Evolutionary conservation across 2,113 vertebrate species (phyloP), one percentile per base, ranked within the genome.

Genomic region (Hemiscyllium ocellatum): DNA sequence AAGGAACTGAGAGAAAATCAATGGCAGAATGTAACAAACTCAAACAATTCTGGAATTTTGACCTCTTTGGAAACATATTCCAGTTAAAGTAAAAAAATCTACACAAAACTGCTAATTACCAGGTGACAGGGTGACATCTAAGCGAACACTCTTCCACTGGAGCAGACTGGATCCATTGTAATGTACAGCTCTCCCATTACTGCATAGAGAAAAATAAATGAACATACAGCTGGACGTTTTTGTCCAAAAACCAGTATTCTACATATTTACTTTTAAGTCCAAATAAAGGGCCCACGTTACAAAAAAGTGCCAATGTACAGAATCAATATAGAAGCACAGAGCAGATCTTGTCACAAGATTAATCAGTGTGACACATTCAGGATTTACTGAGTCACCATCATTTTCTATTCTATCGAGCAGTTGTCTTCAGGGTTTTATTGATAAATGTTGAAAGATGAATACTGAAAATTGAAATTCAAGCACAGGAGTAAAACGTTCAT

Each of bases 91-190:
- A 86, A 42, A 85, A 65, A 2, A 66, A 66, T 91, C 3, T 1
- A 33, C 20, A 65, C 13, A 70, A 96, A 69, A 37, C 29, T 29
- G 89, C 61, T n/a, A 97, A 98, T 97, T 97, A 99, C 99, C 99
- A 96, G 99, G 99, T 96, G 98, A 98, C 7, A 99, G 98, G 96
- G 99, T 98, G 96, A 99, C 99, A 42, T 99, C 99, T 96, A 99
- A 96, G 72, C 99, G 98, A 96, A 99, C 99, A 0, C 99, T 99
- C 97, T 99, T 99, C 99, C 99, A 99, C 98, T 99, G 99, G 26
- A 99, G 97, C 96, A 99, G 97, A 97, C 99, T 99, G 97, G 99
- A 99, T 96, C 99, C 99, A 8, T 99, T 99, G 97, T 99, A 99
- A 96, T 99, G 99, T 96, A 99, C 99, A 2, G 99, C 99, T 96